Percentiles rank a stretch among this genome's conserved stretches.
Conservation (phyloP, 2,888 invertebrate genomes). For the Epistrophe eligans region DNA sequence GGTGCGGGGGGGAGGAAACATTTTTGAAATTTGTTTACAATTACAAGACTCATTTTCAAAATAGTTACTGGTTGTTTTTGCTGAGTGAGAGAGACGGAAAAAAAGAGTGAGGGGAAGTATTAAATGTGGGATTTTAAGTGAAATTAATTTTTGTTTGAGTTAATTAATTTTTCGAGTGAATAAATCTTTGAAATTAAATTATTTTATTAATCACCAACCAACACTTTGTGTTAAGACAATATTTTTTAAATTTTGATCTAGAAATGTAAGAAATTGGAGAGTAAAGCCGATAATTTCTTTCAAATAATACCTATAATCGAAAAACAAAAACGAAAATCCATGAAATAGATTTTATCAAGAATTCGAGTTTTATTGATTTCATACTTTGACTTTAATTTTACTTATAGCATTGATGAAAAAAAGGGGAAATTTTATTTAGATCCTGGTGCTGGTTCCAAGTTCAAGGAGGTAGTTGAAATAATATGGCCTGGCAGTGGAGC, state of each 20-base stretch:
- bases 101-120: background rate
- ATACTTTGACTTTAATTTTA: no score
- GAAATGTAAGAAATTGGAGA: background rate
- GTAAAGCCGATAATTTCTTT: no score
- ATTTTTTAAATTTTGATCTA: background rate
- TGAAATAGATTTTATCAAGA: no score
- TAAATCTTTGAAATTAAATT: constrained; percentile 20
- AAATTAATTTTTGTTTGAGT: constrained; percentile 55
- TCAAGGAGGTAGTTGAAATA: background rate
- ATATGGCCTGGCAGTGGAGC: constrained; percentile 23
- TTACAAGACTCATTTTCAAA: constrained; percentile 40
- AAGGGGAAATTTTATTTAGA: background rate
- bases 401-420: no score
- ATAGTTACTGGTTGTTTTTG: constrained; percentile 29
- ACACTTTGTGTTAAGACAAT: background rate
- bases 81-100: no score
- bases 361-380: no score
- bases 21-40: constrained; percentile 62
- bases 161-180: constrained; percentile 58
- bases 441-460: constrained; percentile 27
- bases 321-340: no score
- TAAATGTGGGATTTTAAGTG: constrained; percentile 10
- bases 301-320: no score
- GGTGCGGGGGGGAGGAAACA: background rate
- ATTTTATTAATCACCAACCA: constrained; percentile 9